These are phyloP conservation scores for Matsumyia berberina DNA, from an alignment of 2,888 invertebrate species.

Conservation along the genomic window DNA sequence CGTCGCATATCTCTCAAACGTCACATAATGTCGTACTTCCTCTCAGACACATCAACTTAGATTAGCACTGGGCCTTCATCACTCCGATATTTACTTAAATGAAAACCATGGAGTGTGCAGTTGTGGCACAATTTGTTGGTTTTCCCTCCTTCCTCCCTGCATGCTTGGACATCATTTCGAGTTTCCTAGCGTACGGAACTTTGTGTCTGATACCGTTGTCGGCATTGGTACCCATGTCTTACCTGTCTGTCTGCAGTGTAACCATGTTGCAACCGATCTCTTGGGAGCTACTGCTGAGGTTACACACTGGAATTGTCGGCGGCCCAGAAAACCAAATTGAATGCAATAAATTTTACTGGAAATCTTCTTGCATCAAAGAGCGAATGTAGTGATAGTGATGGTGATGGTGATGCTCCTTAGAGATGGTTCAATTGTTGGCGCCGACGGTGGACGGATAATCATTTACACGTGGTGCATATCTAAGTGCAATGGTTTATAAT, in stretches of 20 bases:
- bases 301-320: slow-evolving; percentile 42
- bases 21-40: slow-evolving; percentile 18
- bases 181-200: slow-evolving; percentile 27
- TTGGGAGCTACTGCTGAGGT: slow-evolving; percentile 8
- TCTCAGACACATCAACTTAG: slow-evolving; percentile 20
- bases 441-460: background rate
- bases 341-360: slow-evolving; percentile 61
- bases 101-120: background rate
- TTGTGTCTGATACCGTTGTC: slow-evolving; percentile 23
- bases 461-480: background rate
- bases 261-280: slow-evolving; percentile 30
- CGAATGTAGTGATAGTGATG: background rate
- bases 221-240: background rate
- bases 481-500: background rate
- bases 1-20: slow-evolving; percentile 9
- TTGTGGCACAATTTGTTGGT: slow-evolving; percentile 18
- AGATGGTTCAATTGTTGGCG: slow-evolving; percentile 20
- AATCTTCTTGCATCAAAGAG: slow-evolving; percentile 35
- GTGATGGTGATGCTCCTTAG: slow-evolving; percentile 2
- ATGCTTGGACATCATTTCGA: slow-evolving; percentile 29
- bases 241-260: slow-evolving; percentile 1
- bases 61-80: slow-evolving; percentile 53
- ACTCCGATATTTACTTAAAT: slow-evolving; percentile 30
- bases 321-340: slow-evolving; percentile 68
- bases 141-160: background rate